A percentile compares a stretch with the other conserved stretches of the same genome.
phyloP scores from a whole-genome alignment of 2,888 invertebrate species.

The Coelogynopora nodosa region DNA sequence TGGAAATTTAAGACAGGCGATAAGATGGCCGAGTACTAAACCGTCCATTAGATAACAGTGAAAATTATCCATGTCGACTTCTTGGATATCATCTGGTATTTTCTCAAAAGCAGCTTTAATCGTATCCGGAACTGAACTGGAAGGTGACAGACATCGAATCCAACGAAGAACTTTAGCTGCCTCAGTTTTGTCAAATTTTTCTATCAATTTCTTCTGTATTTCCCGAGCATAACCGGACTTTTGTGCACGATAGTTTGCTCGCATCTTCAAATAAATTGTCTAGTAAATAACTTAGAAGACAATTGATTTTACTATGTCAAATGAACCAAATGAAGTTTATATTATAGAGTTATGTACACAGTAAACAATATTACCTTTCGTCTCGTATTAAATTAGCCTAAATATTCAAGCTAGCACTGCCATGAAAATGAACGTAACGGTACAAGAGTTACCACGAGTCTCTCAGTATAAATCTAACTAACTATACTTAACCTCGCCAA shows the following conservation, averaged over 20 bases:
- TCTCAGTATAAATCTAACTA: no score
- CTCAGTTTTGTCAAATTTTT: background rate
- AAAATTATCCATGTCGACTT: background rate
- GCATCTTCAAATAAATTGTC: no score
- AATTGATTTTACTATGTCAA: no score
- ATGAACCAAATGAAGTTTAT: no score
- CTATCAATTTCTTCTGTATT: background rate
- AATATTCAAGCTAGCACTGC: no score
- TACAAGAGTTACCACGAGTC: no score
- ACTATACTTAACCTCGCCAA: no score
- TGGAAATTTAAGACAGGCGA: background rate
- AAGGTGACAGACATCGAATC: background rate
- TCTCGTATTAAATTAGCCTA: no score
- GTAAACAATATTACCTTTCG: no score
- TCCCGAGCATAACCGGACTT: slow-evolving; percentile 68
- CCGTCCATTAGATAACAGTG: background rate
- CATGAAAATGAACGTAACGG: no score
- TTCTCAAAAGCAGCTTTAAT: background rate
- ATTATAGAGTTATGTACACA: no score
- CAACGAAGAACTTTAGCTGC: slow-evolving; percentile 5
- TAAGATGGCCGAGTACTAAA: background rate
- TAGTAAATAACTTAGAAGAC: no score
- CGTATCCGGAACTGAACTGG: background rate
- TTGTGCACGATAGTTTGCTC: slow-evolving; percentile 63
- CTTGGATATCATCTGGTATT: background rate